Evolutionary conservation across 2,797 vertebrate species (phyloP).

Genomic region (Xenops minutus): DNA sequence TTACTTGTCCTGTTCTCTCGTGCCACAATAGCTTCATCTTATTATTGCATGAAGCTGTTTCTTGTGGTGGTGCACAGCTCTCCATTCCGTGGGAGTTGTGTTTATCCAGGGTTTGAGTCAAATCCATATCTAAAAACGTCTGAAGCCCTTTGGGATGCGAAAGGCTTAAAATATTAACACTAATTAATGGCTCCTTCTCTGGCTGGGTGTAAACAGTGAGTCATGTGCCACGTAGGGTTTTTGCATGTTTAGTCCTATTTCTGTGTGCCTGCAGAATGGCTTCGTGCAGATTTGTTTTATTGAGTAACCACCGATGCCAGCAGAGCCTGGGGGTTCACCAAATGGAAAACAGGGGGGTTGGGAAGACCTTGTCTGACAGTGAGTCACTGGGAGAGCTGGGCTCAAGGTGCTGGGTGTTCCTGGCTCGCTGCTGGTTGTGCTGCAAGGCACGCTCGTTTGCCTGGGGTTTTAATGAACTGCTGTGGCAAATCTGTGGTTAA

Average conservation of each 20-base stretch:
- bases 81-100: background rate
- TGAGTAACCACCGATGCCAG: background rate
- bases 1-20: accelerated
- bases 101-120: slow-evolving; percentile 18
- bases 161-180: slow-evolving; percentile 56
- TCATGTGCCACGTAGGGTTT: slow-evolving; percentile 56
- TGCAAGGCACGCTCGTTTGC: slow-evolving; percentile 5
- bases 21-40: background rate
- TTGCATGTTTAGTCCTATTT: slow-evolving; percentile 61
- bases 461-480: background rate
- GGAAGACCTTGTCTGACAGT: background rate
- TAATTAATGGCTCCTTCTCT: slow-evolving; percentile 45
- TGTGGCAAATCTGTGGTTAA: background rate
- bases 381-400: slow-evolving; percentile 35
- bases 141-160: background rate
- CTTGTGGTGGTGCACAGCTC: background rate
- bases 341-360: background rate
- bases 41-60: background rate
- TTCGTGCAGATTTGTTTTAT: slow-evolving; percentile 27
- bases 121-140: slow-evolving; percentile 30
- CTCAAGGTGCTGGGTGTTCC: background rate
- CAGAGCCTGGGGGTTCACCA: background rate
- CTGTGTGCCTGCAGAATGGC: background rate
- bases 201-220: slow-evolving; percentile 52
- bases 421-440: background rate